Conservation (phyloP, 1,140 invertebrate species). For the Orussus abietinus region DNA sequence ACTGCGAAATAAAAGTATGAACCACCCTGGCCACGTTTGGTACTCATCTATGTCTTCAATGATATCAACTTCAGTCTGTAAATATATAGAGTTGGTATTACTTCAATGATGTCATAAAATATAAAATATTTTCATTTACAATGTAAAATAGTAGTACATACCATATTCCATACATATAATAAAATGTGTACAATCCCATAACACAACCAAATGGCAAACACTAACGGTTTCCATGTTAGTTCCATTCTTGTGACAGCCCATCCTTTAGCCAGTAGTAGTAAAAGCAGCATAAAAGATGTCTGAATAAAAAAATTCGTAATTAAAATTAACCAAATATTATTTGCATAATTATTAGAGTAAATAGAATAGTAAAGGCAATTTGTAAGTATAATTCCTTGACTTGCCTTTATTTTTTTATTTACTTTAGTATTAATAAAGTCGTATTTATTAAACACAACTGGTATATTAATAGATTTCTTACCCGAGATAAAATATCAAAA, state of each 20-base stretch:
- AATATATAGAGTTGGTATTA: slow-evolving; percentile 26
- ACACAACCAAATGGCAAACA: slow-evolving; percentile 87
- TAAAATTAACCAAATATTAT: slow-evolving; percentile 1
- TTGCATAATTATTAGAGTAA: neutral
- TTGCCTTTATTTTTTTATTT: slow-evolving; percentile 5
- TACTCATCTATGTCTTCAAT: slow-evolving; percentile 96
- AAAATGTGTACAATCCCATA: slow-evolving; percentile 89
- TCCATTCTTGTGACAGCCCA: slow-evolving; percentile 92
- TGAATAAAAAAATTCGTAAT: slow-evolving; percentile 52
- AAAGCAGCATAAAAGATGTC: slow-evolving; percentile 91
- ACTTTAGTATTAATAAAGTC: neutral
- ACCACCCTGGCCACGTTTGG: slow-evolving; percentile 94
- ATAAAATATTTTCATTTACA: slow-evolving; percentile 6
- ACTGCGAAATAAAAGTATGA: slow-evolving; percentile 82
- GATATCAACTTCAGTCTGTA: slow-evolving; percentile 89
- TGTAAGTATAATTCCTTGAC: slow-evolving; percentile 5
- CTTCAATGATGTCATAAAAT: slow-evolving; percentile 16
- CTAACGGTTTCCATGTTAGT: slow-evolving; percentile 77
- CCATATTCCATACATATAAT: slow-evolving; percentile 94
- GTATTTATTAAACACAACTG: neutral
- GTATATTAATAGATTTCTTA: slow-evolving; percentile 48
- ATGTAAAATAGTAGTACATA: slow-evolving; percentile 52
- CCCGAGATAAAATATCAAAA: slow-evolving; percentile 84
- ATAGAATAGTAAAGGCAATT: slow-evolving; percentile 9
- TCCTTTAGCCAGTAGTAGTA: slow-evolving; percentile 90